Base-by-base conservation (phyloP, 2,888 invertebrate genomes). In the Luperina testacea region DNA sequence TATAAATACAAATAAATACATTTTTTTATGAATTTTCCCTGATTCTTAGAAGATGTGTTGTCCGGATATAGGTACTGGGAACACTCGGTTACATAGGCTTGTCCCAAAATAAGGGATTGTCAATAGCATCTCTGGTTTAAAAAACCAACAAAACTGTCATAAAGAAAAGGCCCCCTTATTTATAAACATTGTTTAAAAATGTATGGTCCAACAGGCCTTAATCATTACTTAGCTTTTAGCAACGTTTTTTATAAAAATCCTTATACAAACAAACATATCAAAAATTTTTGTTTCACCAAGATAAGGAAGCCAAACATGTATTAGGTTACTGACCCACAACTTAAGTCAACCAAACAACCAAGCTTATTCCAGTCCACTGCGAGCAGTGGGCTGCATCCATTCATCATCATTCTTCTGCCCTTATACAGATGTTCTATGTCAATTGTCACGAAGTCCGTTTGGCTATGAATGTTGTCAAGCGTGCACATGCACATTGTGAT, bases 301-400 rank as follows among this genome's bases (percentile, higher is more conserved):
- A 15, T 71, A 51, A 27, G 24, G 83, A 82, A 80, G 82, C 77
- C 83, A 48, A 27, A 77, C 9, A 53, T 57, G 9, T 59, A 68
- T 80, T 17, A 82, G 45, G 38, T 68, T 53, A 53, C 45, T 4
- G 17, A 51, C n/a, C 9, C 15, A 3, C 32, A 15, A 17, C 27
- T 57, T 51, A 74, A 48, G 27, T 81, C 45, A 38, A 68, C n/a
- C 65, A 32, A 32, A 45, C 4, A 42, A 15, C n/a, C 15, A 75
- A 45, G 80, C 82, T 82, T 82, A 82, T 68, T 75, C n/a, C 67
- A 68, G 9, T 75, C 8, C 51, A 67, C n/a, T 63, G 68, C 67
- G 24, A 61, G 15, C 53, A 38, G 53, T 53, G 38, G 67, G 67
- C 67, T 82, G 82, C 45, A 0, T 42, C 20, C 51, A 0, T 6